Evolutionary conservation across 1,140 invertebrate species (phyloP), one percentile per base, ranked within the genome.

Genomic region (Caenorhabditis brenneri): DNA sequence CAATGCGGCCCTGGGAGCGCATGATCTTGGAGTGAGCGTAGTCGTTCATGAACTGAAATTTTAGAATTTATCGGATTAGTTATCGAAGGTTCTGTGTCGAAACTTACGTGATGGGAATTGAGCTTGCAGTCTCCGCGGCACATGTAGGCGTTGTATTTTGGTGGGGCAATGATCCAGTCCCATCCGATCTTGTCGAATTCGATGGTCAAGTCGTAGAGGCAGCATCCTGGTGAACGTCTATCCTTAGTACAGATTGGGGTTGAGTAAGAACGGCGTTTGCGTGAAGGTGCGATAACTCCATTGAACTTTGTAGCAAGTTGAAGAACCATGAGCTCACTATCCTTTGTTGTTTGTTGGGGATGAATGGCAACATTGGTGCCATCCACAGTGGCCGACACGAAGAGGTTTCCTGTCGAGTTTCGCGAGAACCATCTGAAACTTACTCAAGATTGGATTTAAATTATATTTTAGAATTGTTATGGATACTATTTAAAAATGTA

Each of bases 181-280:
- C 69, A 83, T 46, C 82, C 82, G 46, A 83, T 42, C 39, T 83
- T 80, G 1, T 78, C 27, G 69, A 83, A 83, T 7, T 79, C 69
- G 39, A 82, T 49, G 10, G 39, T 24, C 69, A 83, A 9, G 74
- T 83, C 82, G 27, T 83, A 65, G n/a, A 83, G 74, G 39, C 82
- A 83, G 74, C 82, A 83, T 27, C 42, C 69, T 33, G 78, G 2
- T 1, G 65, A 74, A 7, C 9, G 65, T 1, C 22, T 22, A 3
- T 39, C n/a, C 3, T 9, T 24, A 1, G 33, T 24, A 36, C 65
- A 74, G 2, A 74, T n/a, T 9, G 65, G 31, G 4, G n/a, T 36
- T 7, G 58, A 9, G 19, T 12, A 2, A 10, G 65, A 74, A 16
- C 36, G 65, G n/a, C 36, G 65, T 10, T 15, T 74, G 19, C 36